phyloP scores from a whole-genome alignment of 2,888 invertebrate genomes.

The Saturnia japonica region DNA sequence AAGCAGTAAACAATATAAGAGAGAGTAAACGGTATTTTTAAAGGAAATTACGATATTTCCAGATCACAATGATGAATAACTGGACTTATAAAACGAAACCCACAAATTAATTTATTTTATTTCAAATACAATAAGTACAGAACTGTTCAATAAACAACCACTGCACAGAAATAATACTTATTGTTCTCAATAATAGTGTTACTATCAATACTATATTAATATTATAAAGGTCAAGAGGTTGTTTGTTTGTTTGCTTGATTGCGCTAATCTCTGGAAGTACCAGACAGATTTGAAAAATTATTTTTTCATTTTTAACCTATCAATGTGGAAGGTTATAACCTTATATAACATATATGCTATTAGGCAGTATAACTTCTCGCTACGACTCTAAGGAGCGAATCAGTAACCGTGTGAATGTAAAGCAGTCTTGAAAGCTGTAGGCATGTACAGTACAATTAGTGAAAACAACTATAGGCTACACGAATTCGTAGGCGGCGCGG shows the following conservation, averaged over 20 bases:
- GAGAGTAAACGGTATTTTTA: neutral
- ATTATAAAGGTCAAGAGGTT: neutral
- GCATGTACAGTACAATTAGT: no score
- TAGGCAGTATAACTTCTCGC: neutral
- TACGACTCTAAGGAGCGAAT: neutral
- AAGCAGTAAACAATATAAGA: neutral
- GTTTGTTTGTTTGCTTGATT: neutral
- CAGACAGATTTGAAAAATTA: neutral
- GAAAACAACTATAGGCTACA: no score
- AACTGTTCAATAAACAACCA: neutral
- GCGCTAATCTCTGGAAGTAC: neutral
- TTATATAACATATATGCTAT: no score
- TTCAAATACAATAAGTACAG: neutral
- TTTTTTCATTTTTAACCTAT: neutral
- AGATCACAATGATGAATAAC: no score
- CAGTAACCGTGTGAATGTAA: neutral
- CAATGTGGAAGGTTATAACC: neutral
- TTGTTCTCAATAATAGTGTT: neutral
- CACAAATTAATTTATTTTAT: neutral
- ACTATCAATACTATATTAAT: neutral
- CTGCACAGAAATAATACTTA: neutral
- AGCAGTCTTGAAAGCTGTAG: no score
- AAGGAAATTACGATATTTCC: neutral
- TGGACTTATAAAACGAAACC: neutral
- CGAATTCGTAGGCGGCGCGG: no score